Percentiles rank a stretch among this genome's conserved stretches.
These are phyloP conservation scores for Tridacna crocea DNA, from an alignment of 2,888 invertebrate genomes.

Conservation along the genomic window DNA sequence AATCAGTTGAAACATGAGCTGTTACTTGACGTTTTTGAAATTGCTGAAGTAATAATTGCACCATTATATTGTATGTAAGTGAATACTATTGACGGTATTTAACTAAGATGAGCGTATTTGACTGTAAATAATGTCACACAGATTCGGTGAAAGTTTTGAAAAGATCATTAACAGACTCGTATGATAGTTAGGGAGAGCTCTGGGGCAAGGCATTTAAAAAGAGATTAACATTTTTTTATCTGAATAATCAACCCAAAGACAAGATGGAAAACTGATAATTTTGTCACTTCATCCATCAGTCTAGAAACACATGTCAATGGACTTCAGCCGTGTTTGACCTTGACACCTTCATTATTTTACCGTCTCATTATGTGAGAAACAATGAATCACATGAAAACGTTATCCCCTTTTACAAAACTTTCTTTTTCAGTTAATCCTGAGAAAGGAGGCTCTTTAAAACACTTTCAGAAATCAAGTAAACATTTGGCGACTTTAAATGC, in stretches of 20 bases:
- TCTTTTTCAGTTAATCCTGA: too few species aligned
- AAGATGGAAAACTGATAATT: too few species aligned
- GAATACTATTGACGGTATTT: neutral
- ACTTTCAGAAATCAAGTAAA: too few species aligned
- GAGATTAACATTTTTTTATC: constrained; percentile 3
- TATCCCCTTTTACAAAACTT: too few species aligned
- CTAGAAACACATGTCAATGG: too few species aligned
- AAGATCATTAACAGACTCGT: neutral
- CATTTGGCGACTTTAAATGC: too few species aligned
- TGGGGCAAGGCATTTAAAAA: constrained; percentile 1
- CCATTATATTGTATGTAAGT: neutral
- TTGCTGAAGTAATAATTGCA: constrained; percentile 3
- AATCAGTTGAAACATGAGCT: neutral
- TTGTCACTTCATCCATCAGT: too few species aligned
- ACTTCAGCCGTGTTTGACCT: too few species aligned
- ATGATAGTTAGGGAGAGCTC: neutral
- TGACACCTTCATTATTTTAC: too few species aligned
- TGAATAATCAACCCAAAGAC: neutral
- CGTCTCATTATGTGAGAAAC: too few species aligned
- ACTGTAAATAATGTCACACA: neutral
- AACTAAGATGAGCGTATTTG: neutral
- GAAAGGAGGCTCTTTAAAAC: too few species aligned
- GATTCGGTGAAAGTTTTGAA: neutral
- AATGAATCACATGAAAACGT: too few species aligned
- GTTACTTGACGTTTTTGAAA: constrained; percentile 1